A percentile compares a stretch with the other conserved stretches of the same genome.
phyloP scores from a whole-genome alignment of 2,113 vertebrate genomes.

The Apus apus region DNA sequence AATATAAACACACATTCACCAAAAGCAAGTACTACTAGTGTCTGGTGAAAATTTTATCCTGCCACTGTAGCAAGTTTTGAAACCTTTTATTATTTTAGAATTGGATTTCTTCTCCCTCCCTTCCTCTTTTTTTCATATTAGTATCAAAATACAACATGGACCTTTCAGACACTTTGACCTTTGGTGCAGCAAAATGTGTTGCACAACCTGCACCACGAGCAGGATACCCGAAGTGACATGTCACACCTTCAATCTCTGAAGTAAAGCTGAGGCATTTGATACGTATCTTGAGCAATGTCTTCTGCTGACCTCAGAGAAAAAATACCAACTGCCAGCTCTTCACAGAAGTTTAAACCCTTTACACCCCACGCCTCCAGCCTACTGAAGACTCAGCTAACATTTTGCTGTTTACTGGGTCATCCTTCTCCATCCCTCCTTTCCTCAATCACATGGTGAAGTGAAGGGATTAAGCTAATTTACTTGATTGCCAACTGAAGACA shows the following conservation, averaged over 20 bases:
- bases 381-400: not conserved
- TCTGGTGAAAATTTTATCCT: not conserved
- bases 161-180: not conserved
- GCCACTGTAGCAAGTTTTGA: not conserved
- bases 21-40: not conserved
- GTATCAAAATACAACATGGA: rapidly evolving
- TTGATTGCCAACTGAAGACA: not conserved
- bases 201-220: not conserved
- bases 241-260: not conserved
- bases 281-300: not conserved
- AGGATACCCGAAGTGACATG: not conserved
- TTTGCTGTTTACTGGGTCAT: not conserved
- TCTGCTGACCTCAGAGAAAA: not conserved
- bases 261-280: not conserved
- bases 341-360: not conserved
- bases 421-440: not conserved
- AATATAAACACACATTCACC: not conserved
- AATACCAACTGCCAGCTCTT: not conserved
- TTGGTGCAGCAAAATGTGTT: not conserved
- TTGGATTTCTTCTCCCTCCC: not conserved
- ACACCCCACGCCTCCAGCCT: not conserved
- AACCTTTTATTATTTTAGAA: not conserved
- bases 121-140: not conserved
- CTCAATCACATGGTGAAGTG: not conserved
- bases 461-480: not conserved